Percentiles rank a stretch among this genome's conserved stretches.
Evolutionary conservation across 2,888 invertebrate species (phyloP).

Genomic region (Xestia sexstrigata): DNA sequence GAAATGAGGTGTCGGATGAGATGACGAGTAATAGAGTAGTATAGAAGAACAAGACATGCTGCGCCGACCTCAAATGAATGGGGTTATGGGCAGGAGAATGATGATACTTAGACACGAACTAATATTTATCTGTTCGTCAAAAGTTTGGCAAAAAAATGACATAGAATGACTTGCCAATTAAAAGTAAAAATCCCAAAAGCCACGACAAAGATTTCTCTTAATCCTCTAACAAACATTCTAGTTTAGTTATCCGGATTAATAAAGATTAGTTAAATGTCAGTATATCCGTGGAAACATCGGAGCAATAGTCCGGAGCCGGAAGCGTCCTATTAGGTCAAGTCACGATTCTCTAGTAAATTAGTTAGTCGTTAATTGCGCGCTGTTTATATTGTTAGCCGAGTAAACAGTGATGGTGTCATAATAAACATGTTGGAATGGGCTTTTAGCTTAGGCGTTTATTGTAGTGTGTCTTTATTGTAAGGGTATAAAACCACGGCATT

Average conservation of each 20-base stretch:
- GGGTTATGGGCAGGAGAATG: no score
- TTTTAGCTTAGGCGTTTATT: slow-evolving; percentile 2
- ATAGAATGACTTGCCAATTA: background rate
- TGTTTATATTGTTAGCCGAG: slow-evolving; percentile 46
- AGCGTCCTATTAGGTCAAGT: slow-evolving; percentile 58
- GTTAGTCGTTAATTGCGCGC: slow-evolving; percentile 56
- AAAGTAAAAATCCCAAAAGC: background rate
- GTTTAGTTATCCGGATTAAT: slow-evolving; percentile 32
- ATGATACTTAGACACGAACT: background rate
- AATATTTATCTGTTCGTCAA: background rate
- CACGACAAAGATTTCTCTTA: background rate
- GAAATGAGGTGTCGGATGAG: no score
- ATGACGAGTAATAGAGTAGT: no score
- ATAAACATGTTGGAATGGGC: slow-evolving; percentile 27
- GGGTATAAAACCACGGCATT: background rate
- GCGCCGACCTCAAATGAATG: no score
- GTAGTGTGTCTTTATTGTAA: background rate
- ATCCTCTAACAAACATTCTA: slow-evolving; percentile 12
- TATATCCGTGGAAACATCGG: slow-evolving; percentile 45
- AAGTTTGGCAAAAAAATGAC: background rate
- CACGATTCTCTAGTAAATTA: slow-evolving; percentile 63
- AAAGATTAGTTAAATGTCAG: slow-evolving; percentile 50
- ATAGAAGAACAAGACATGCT: no score
- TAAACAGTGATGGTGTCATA: slow-evolving; percentile 40
- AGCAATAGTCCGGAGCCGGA: slow-evolving; percentile 26